Base-by-base conservation (phyloP, 2,113 vertebrate species). In the Brienomyrus longianalis region DNA sequence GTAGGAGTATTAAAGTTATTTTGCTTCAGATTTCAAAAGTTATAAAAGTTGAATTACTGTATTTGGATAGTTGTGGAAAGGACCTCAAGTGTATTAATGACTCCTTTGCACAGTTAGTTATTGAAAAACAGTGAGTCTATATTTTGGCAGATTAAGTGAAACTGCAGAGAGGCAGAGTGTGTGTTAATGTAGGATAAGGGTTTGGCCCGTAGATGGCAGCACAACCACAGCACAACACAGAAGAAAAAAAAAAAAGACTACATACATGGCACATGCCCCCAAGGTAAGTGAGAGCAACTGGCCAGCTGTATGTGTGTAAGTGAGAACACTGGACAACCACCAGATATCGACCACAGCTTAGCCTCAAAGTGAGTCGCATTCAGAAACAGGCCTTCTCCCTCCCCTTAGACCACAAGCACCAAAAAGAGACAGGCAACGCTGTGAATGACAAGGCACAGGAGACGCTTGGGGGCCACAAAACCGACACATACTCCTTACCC, bases 351-450 rank as follows among this genome's bases (percentile, higher is more conserved):
- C 47, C 8, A 62, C 88, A 88, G n/a, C 88, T 88, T 43, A 88
- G 87, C 45, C 62, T 88, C 62, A 50, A 43, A 89, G 88, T 31
- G 15, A 89, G 51, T n/a, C 13, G 31, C 88, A 54, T 51, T 83
- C 66, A n/a, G 31, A 54, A 23, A 52, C 8, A 39, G 31, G 9
- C 52, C 87, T 27, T 54, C 48, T 23, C 74, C 74, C 27, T 8
- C n/a, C 3, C 35, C 11, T 19, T 45, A 31, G 31, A 66, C 62
- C 50, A 19, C 27, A 35, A 52, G 74, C 47, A 83, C 70, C n/a
- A 89, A 50, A 89, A 19, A 89, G 88, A 89, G 51, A 89, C 88
- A 89, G 88, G 88, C 88, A 89, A 89, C 74, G 31, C n/a, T 56
- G 88, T 89, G 88, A 89, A 50, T 27, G 88, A 89, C 50, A 89